These are phyloP conservation scores for Synanthedon myopaeformis DNA, from an alignment of 2,888 invertebrate species.

Conservation along the genomic window DNA sequence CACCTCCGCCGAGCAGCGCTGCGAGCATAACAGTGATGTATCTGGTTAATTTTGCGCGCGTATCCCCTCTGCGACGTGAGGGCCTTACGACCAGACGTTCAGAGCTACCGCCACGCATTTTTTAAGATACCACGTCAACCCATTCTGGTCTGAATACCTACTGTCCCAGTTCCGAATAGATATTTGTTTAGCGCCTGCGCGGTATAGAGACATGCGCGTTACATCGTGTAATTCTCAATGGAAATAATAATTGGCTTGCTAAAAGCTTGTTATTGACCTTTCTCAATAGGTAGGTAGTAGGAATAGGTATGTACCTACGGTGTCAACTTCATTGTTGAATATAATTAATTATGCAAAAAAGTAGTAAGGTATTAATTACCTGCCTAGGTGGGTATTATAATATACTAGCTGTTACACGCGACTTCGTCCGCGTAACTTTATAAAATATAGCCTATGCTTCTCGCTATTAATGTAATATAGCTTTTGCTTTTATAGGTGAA, in stretches of 20 bases:
- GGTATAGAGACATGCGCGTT: constrained; percentile 34
- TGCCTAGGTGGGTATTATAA: too few relatives aligned
- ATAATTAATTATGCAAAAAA: too few relatives aligned
- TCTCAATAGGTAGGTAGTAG: too few relatives aligned
- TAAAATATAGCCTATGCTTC: too few relatives aligned
- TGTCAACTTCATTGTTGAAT: too few relatives aligned
- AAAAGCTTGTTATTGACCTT: too few relatives aligned
- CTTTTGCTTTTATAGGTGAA: too few relatives aligned
- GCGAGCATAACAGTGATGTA: constrained; percentile 58
- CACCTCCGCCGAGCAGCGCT: constrained; percentile 54
- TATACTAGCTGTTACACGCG: too few relatives aligned
- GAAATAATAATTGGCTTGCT: not conserved
- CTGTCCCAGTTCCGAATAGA: constrained; percentile 21
- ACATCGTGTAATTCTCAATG: not conserved
- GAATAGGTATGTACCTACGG: too few relatives aligned
- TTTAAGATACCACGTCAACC: constrained; percentile 47
- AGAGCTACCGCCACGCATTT: constrained; percentile 63
- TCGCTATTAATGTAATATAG: too few relatives aligned
- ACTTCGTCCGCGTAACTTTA: too few relatives aligned
- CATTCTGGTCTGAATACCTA: constrained; percentile 41
- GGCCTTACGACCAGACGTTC: constrained; percentile 56
- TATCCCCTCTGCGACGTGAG: constrained; percentile 45
- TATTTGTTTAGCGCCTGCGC: constrained; percentile 24
- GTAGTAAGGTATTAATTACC: too few relatives aligned
- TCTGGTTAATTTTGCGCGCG: constrained; percentile 53